Percentiles rank a stretch among this genome's conserved stretches.
These are phyloP conservation scores for Eulemur coronatus DNA, from an alignment of 2,797 vertebrate species.

Conservation along the genomic window DNA sequence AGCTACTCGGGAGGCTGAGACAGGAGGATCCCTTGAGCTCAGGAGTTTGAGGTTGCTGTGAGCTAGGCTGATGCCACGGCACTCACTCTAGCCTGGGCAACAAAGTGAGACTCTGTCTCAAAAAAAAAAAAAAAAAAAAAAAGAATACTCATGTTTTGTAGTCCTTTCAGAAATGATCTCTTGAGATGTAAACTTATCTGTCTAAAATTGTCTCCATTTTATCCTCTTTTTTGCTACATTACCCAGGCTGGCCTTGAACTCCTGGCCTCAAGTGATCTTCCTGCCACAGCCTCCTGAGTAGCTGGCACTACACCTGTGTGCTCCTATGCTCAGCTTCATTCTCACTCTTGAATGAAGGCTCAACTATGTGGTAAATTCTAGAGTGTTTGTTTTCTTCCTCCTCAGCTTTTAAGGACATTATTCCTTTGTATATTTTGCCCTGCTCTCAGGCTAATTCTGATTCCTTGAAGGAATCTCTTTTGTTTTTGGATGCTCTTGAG, in stretches of 20 bases:
- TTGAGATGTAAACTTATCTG: not conserved
- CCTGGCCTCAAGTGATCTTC: not conserved
- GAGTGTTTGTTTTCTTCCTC: not conserved
- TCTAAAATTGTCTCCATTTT: slow-evolving; percentile 12
- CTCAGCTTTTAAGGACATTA: not conserved
- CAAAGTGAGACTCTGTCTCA: too few relatives aligned
- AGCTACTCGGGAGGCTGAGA: too few relatives aligned
- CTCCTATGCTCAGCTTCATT: not conserved
- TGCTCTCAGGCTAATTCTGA: not conserved
- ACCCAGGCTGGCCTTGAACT: not conserved
- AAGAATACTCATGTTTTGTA: not conserved
- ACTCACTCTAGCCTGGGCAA: too few relatives aligned
- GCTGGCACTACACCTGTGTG: not conserved
- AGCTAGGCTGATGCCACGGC: too few relatives aligned
- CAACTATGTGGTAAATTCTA: not conserved
- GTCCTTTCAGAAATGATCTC: slow-evolving; percentile 16
- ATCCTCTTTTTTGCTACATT: not conserved
- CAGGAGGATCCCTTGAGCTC: too few relatives aligned
- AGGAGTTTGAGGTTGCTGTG: too few relatives aligned
- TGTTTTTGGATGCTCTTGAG: not conserved
- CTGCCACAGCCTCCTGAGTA: not conserved
- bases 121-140: too few relatives aligned
- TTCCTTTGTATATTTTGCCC: slow-evolving; percentile 5
- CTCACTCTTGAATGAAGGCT: not conserved
- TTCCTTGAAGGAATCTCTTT: not conserved